phyloP scores from a whole-genome alignment of 2,797 vertebrate genomes.

The Enteromius thamalakanensis region DNA sequence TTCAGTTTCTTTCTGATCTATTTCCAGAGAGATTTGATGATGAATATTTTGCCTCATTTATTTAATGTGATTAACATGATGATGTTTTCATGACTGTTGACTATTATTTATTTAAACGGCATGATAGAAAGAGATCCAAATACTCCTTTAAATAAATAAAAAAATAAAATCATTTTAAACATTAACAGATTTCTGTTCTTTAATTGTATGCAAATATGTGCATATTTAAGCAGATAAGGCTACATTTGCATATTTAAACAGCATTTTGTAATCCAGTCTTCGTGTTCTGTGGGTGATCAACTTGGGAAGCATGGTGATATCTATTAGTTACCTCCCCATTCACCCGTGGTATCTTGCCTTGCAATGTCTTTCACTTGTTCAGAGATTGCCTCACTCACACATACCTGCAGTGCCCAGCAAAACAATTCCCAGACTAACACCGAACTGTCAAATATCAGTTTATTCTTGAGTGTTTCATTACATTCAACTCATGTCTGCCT shows the following conservation, averaged over 20 bases:
- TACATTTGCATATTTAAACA: neutral
- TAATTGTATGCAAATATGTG: neutral
- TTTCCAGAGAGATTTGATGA: neutral
- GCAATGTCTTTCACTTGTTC: constrained; percentile 47
- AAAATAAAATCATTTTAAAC: neutral
- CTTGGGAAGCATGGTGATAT: neutral
- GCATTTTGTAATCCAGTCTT: neutral
- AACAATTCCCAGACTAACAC: constrained; percentile 10
- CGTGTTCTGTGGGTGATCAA: neutral
- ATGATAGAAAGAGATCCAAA: neutral
- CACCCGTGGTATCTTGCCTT: neutral
- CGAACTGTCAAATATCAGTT: constrained; percentile 18
- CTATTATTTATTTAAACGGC: neutral
- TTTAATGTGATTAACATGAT: neutral
- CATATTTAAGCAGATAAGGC: neutral
- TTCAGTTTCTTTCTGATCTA: neutral
- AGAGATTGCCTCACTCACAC: constrained; percentile 7
- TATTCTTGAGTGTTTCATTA: constrained; percentile 33
- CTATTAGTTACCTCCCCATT: neutral
- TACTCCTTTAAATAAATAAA: neutral
- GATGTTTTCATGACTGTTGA: neutral
- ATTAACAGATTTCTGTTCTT: neutral
- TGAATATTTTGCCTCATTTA: neutral
- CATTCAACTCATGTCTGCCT: constrained; percentile 38
- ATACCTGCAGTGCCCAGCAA: constrained; percentile 8